Percentiles rank a stretch among this genome's conserved stretches.
These are phyloP conservation scores for Ameiurus melas DNA, from an alignment of 2,113 vertebrate genomes.

Conservation along the genomic window DNA sequence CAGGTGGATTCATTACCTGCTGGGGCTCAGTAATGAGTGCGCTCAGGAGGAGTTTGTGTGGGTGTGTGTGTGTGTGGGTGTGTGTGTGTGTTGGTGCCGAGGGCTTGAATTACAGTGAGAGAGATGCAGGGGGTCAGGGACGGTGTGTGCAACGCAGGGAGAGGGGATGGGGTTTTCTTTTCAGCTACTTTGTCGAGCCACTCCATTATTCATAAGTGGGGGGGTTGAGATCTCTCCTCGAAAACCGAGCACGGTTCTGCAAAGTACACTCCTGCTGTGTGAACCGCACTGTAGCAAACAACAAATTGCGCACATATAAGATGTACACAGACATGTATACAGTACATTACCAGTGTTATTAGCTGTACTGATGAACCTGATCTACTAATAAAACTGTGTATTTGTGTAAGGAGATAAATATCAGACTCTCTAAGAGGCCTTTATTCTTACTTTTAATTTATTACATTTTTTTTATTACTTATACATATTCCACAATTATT, in stretches of 20 bases:
- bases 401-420: background rate
- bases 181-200: slow-evolving; percentile 71
- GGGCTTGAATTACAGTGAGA: slow-evolving; percentile 65
- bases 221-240: slow-evolving; percentile 60
- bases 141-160: slow-evolving; percentile 49
- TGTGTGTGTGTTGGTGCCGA: slow-evolving; percentile 62
- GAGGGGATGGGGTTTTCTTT: slow-evolving; percentile 61
- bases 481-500: background rate
- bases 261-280: slow-evolving; percentile 5
- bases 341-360: background rate
- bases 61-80: slow-evolving; percentile 60
- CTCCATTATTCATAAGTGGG: slow-evolving; percentile 75
- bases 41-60: slow-evolving; percentile 55
- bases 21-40: slow-evolving; percentile 61
- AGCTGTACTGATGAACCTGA: background rate
- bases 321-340: background rate
- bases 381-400: background rate
- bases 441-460: background rate
- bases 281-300: background rate
- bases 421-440: background rate
- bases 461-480: background rate
- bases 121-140: slow-evolving; percentile 66
- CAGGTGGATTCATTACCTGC: slow-evolving; percentile 79
- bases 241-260: slow-evolving; percentile 36
- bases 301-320: background rate